These are phyloP conservation scores for Paraplagusia blochii DNA, from an alignment of 2,113 vertebrate genomes.

Conservation along the genomic window DNA sequence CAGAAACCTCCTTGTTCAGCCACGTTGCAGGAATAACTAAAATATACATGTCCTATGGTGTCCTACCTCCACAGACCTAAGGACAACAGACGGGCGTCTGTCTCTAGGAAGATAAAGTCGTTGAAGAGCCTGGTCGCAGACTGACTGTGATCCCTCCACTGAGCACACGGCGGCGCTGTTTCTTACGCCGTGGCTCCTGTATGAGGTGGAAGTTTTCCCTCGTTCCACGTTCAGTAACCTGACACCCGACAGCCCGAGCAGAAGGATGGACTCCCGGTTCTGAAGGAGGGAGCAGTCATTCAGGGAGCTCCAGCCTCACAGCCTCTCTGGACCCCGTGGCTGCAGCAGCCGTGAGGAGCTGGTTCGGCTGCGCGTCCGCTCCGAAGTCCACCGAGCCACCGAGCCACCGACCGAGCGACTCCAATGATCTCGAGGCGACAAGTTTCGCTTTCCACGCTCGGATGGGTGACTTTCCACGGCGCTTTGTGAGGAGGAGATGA, in stretches of 20 bases:
- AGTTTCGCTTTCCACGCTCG: constrained; percentile 71
- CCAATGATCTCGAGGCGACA: constrained; percentile 63
- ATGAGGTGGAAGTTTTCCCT: constrained; percentile 65
- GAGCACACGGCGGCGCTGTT: constrained; percentile 64
- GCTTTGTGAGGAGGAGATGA: constrained; percentile 84
- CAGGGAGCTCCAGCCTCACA: constrained; percentile 25
- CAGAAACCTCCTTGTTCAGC: too few species aligned
- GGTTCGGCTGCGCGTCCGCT: constrained; percentile 30
- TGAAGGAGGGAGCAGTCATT: constrained; percentile 54
- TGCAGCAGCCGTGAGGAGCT: constrained; percentile 28
- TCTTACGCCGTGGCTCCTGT: constrained; percentile 16
- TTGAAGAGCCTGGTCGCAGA: too few species aligned
- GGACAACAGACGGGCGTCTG: too few species aligned
- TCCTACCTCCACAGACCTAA: too few species aligned
- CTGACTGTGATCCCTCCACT: background rate
- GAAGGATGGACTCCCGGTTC: constrained; percentile 74
- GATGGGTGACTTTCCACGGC: constrained; percentile 81
- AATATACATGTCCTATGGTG: too few species aligned
- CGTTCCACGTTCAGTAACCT: constrained; percentile 74
- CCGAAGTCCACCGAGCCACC: constrained; percentile 17
- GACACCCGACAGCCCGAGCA: constrained; percentile 65
- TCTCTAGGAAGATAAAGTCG: too few species aligned
- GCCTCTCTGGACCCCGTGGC: constrained; percentile 42
- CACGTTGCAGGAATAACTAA: too few species aligned
- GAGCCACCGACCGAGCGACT: constrained; percentile 19